phyloP scores from a whole-genome alignment of 2,113 vertebrate species.

The Rutilus rutilus region DNA sequence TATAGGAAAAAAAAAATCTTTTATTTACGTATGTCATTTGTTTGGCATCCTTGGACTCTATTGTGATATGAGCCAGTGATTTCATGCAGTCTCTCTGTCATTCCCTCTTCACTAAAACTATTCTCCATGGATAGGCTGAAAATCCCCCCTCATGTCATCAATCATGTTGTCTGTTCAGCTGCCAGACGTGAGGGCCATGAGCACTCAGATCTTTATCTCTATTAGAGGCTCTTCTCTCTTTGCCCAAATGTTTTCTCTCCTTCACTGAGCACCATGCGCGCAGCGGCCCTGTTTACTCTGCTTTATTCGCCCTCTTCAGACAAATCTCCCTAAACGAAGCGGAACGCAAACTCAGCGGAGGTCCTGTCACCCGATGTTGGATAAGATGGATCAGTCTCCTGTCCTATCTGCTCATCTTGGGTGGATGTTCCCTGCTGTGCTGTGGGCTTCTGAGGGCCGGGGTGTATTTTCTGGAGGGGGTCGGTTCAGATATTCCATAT shows the following conservation, averaged over 20 bases:
- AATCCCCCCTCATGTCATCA: slow-evolving; percentile 27
- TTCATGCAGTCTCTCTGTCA: slow-evolving; percentile 20
- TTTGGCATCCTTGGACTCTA: slow-evolving; percentile 29
- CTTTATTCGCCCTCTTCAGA: slow-evolving; percentile 43
- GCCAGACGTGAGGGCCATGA: slow-evolving; percentile 38
- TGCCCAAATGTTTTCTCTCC: slow-evolving; percentile 22
- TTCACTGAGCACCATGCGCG: neutral
- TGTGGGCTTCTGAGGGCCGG: slow-evolving; percentile 27
- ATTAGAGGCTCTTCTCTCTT: slow-evolving; percentile 27
- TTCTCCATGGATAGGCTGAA: slow-evolving; percentile 21
- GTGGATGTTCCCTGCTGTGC: slow-evolving; percentile 48
- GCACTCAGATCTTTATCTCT: slow-evolving; percentile 46
- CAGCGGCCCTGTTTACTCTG: slow-evolving; percentile 29
- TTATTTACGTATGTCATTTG: neutral
- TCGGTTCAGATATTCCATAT: slow-evolving; percentile 22
- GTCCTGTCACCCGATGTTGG: slow-evolving; percentile 45
- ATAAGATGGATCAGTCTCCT: slow-evolving; percentile 48
- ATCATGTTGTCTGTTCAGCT: slow-evolving; percentile 53
- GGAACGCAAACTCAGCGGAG: slow-evolving; percentile 47
- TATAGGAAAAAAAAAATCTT: neutral
- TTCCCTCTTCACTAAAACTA: slow-evolving; percentile 21
- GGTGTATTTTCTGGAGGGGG: slow-evolving; percentile 5
- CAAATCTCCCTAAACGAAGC: slow-evolving; percentile 44
- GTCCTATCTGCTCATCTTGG: slow-evolving; percentile 49
- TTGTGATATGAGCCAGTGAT: slow-evolving; percentile 37